A percentile compares a stretch with the other conserved stretches of the same genome.
Conservation (phyloP, 2,797 vertebrate genomes). For the Alca torda region DNA sequence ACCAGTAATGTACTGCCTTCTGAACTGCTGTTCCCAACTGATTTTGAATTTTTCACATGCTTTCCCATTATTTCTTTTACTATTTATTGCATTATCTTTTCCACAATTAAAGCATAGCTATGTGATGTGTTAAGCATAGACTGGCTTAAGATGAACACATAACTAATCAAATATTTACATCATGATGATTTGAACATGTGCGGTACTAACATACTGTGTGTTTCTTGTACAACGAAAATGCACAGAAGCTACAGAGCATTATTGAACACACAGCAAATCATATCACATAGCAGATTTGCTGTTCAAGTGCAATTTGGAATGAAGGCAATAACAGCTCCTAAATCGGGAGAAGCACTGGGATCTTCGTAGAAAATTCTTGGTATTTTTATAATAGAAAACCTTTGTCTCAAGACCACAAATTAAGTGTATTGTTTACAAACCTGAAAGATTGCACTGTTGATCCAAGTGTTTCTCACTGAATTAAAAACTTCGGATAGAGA, state of each 20-base stretch:
- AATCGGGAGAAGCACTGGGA: neutral
- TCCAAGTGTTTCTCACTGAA: neutral
- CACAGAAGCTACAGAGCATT: neutral
- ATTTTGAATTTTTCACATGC: neutral
- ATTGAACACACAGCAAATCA: neutral
- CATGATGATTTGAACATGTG: neutral
- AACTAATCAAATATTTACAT: slow-evolving; percentile 67
- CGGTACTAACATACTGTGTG: neutral
- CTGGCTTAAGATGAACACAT: neutral
- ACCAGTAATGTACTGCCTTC: neutral
- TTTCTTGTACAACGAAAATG: neutral
- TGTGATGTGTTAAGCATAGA: neutral
- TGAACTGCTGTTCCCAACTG: neutral
- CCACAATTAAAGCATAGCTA: neutral
- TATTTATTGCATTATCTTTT: neutral
- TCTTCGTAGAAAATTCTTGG: neutral
- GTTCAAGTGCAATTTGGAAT: neutral
- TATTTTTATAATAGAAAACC: neutral
- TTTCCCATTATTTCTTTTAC: neutral
- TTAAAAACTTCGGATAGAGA: neutral
- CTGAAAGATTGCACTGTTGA: neutral
- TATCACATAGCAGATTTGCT: neutral
- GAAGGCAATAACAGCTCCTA: neutral
- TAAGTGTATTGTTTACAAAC: neutral
- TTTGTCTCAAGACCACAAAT: neutral